These are phyloP conservation scores for Clarias magur DNA, from an alignment of 2,113 vertebrate species.

Conservation along the genomic window DNA sequence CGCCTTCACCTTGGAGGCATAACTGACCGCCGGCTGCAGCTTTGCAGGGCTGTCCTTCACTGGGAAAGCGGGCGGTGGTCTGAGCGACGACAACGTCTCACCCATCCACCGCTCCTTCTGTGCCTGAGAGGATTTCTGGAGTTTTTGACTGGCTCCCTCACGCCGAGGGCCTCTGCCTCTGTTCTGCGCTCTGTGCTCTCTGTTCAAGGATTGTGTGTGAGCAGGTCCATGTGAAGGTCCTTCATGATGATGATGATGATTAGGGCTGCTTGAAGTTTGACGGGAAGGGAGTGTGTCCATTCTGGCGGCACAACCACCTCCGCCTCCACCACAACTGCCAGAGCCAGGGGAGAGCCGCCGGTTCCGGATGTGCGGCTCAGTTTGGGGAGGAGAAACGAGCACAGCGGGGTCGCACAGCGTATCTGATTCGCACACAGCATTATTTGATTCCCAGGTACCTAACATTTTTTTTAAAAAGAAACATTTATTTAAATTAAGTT, in stretches of 20 bases:
- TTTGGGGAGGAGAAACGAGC: constrained; percentile 71
- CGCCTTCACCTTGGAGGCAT: constrained; percentile 84
- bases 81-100: constrained; percentile 77
- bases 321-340: constrained; percentile 70
- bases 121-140: constrained; percentile 50
- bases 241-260: constrained; percentile 24
- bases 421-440: constrained; percentile 74
- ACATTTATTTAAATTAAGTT: not conserved
- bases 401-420: constrained; percentile 71
- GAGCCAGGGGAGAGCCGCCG: constrained; percentile 77
- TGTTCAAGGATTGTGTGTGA: constrained; percentile 60
- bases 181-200: constrained; percentile 66
- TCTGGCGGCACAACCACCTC: constrained; percentile 65
- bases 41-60: constrained; percentile 85
- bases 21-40: constrained; percentile 81
- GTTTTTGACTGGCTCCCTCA: constrained; percentile 62
- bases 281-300: constrained; percentile 57
- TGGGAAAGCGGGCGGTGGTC: constrained; percentile 80
- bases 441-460: constrained; percentile 80
- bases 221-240: constrained; percentile 47
- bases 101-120: constrained; percentile 74
- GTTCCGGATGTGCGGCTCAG: constrained; percentile 80
- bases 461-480: constrained; percentile 10
- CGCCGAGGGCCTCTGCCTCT: constrained; percentile 66
- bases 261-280: constrained; percentile 46